Evolutionary conservation across 2,888 invertebrate species (phyloP).

Genomic region (Metellina segmentata): DNA sequence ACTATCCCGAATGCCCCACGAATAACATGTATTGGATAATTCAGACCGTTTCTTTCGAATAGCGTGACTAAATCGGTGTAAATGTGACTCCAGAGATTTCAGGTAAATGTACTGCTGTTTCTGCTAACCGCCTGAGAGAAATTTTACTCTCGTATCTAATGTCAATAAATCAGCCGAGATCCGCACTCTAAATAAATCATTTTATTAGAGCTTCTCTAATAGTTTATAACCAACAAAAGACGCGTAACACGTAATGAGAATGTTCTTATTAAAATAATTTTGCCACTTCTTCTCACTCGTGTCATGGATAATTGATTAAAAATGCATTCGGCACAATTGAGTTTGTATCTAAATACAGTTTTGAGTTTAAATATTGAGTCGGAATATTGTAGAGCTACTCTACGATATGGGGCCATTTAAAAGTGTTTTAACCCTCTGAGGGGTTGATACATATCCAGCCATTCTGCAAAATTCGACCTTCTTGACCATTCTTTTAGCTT

Average conservation of each 20-base stretch:
- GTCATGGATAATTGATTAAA: background rate
- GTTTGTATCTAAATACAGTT: background rate
- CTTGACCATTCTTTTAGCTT: too few species aligned
- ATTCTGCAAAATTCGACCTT: too few species aligned
- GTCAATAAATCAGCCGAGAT: slow-evolving; percentile 23
- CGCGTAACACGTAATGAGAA: background rate
- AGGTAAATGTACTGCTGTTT: slow-evolving; percentile 11
- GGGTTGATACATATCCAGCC: too few species aligned
- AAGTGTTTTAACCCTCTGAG: too few species aligned
- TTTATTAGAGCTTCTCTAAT: background rate
- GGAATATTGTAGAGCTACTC: too few species aligned
- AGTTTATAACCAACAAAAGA: background rate
- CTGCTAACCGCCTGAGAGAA: background rate
- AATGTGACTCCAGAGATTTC: slow-evolving; percentile 30
- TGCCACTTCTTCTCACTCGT: background rate
- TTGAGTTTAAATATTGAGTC: background rate
- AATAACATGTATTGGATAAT: too few species aligned
- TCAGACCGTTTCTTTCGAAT: background rate
- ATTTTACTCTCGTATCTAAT: slow-evolving; percentile 21
- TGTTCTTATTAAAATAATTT: background rate
- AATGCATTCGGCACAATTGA: background rate
- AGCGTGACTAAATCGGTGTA: slow-evolving; percentile 25
- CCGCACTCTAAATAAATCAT: background rate
- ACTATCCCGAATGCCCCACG: background rate
- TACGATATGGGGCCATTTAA: too few species aligned